phyloP scores from a whole-genome alignment of 1,140 invertebrate genomes.

The Drosophila melanogaster region Release_6_plus_ISO1_MT NT_033777.3:25170001-25170500 shows the following conservation, averaged over 20 bases:
- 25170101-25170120: constrained; percentile 84
- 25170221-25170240: constrained; percentile 86
- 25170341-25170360: constrained; percentile 85
- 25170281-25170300: constrained; percentile 85
- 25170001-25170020: constrained; percentile 77
- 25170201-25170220: constrained; percentile 86
- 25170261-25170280: constrained; percentile 84
- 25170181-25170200: constrained; percentile 60
- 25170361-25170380: constrained; percentile 88
- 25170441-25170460: neutral
- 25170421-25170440: neutral
- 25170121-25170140: neutral
- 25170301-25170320: constrained; percentile 79
- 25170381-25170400: constrained; percentile 87
- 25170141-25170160: neutral
- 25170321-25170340: constrained; percentile 85
- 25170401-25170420: constrained; percentile 55
- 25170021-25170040: constrained; percentile 83
- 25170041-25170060: constrained; percentile 86
- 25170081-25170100: constrained; percentile 74
- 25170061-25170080: constrained; percentile 85
- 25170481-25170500: constrained; percentile 87
- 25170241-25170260: constrained; percentile 85
- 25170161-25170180: constrained; percentile 23
- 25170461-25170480: constrained; percentile 87